Conservation (phyloP, 2,888 invertebrate genomes). For the Parthenolecanium corni region DNA sequence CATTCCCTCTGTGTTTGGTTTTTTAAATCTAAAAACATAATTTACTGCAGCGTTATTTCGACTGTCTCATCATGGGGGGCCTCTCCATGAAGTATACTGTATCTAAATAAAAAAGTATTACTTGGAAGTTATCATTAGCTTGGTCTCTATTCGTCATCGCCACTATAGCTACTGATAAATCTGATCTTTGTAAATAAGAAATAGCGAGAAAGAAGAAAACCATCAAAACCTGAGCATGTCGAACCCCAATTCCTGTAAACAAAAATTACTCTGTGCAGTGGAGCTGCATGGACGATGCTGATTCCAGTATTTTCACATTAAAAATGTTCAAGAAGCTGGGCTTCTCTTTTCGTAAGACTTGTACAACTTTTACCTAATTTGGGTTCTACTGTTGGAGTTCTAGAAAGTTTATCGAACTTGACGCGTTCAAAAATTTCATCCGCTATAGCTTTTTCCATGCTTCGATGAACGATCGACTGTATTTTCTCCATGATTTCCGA, state of each 20-base stretch:
- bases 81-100: too few species aligned
- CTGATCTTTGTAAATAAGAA: constrained; percentile 2
- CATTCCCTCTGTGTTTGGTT: not conserved
- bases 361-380: constrained; percentile 11
- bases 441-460: constrained; percentile 20
- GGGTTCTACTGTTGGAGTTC: constrained; percentile 10
- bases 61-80: too few species aligned
- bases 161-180: constrained; percentile 6
- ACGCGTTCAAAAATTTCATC: constrained; percentile 18
- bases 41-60: not conserved
- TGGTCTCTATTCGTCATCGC: not conserved
- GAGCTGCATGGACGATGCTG: not conserved
- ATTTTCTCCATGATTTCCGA: not conserved
- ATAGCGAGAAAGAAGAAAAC: constrained; percentile 2
- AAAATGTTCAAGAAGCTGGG: not conserved
- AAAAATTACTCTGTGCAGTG: not conserved
- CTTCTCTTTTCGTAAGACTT: too few species aligned
- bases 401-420: constrained; percentile 12
- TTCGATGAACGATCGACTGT: not conserved
- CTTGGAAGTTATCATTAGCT: constrained; percentile 9
- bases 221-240: constrained; percentile 16
- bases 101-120: too few species aligned
- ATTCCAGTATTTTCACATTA: too few species aligned
- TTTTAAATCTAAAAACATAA: not conserved
- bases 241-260: constrained; percentile 1